These are phyloP conservation scores for Colinus virginianus DNA, from an alignment of 2,113 vertebrate species.

Conservation along the genomic window DNA sequence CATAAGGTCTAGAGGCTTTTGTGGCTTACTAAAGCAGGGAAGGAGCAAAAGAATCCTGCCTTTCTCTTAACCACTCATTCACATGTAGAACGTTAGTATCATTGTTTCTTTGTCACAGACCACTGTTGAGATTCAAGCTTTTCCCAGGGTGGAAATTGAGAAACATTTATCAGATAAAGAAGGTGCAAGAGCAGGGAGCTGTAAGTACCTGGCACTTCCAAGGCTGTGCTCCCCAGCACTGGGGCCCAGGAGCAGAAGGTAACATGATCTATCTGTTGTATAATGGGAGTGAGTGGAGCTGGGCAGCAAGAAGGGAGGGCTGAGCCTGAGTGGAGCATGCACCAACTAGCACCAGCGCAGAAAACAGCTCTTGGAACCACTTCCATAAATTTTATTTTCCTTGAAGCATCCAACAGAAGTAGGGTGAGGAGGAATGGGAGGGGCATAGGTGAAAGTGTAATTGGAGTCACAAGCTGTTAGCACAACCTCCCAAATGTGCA, in stretches of 20 bases:
- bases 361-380: constrained; percentile 64
- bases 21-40: fast-evolving
- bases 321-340: constrained; percentile 49
- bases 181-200: background rate
- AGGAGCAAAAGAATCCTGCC: background rate
- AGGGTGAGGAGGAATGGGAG: background rate
- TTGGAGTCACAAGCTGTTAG: background rate
- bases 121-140: background rate
- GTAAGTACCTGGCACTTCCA: constrained; percentile 39
- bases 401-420: constrained; percentile 44
- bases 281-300: constrained; percentile 24
- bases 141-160: background rate
- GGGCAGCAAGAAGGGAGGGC: constrained; percentile 24
- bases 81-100: background rate
- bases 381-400: constrained; percentile 69
- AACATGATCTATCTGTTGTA: constrained; percentile 52
- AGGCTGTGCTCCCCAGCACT: background rate
- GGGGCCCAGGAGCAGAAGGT: constrained; percentile 6
- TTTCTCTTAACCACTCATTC: background rate
- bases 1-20: background rate
- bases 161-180: background rate
- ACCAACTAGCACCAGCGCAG: constrained; percentile 58
- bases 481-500: background rate
- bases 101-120: fast-evolving
- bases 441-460: constrained; percentile 9